Conservation (phyloP, 2,888 invertebrate genomes). For the Dryocosmus kuriphilus region DNA sequence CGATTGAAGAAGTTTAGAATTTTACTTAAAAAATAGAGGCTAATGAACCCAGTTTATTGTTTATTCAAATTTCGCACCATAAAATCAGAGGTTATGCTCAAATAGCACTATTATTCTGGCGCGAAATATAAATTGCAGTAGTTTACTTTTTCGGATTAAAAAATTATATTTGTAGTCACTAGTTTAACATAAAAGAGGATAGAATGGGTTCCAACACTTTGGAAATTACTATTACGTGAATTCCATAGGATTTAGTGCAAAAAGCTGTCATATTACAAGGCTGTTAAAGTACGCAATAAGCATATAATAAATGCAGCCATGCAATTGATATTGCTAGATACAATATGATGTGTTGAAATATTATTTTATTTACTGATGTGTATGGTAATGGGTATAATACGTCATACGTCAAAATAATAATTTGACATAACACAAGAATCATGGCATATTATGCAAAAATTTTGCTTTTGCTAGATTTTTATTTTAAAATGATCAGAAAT, state of each 20-base stretch:
- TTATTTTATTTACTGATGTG: conserved; percentile 24
- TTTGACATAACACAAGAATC: neutral
- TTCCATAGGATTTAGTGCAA: conserved; percentile 1
- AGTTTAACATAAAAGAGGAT: neutral
- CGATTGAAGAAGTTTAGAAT: conserved; percentile 5
- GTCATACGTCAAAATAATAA: conserved; percentile 1
- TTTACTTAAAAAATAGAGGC: neutral
- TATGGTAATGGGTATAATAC: conserved; percentile 31
- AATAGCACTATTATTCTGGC: too few species aligned
- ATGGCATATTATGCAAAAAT: neutral
- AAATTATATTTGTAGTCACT: neutral
- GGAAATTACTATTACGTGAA: neutral
- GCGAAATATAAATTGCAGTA: too few species aligned
- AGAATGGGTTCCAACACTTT: neutral
- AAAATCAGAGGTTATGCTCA: too few species aligned
- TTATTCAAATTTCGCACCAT: too few species aligned
- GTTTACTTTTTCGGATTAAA: too few species aligned
- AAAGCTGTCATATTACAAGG: neutral
- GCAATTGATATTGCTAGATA: conserved; percentile 24
- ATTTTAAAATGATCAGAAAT: too few species aligned
- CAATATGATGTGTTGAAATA: conserved; percentile 18
- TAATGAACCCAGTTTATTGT: neutral
- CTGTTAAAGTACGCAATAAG: conserved; percentile 19
- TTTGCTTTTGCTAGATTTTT: too few species aligned
- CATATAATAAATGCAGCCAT: conserved; percentile 24